Base-by-base conservation (phyloP, 2,888 invertebrate genomes). In the Ophion ventricosus region DNA sequence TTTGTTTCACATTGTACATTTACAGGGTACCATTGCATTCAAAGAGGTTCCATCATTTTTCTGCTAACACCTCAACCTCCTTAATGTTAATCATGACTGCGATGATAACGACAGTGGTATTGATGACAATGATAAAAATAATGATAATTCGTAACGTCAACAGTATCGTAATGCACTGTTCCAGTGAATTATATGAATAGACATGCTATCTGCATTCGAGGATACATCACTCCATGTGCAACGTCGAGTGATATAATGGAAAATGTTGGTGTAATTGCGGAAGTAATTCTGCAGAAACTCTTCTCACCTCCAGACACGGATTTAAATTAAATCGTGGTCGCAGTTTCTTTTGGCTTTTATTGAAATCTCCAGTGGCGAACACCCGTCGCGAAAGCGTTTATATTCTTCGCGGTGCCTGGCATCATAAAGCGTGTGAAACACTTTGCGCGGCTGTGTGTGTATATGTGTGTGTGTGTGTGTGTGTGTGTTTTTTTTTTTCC, bases 311-410 rank as follows among this genome's bases (percentile, higher is more conserved):
- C 61, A 43, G 67, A 63, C 56, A 59, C 72, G 76, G 83, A 86
- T 87, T 88, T 87, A 86, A 89, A 88, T 88, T 90, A 88, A 87
- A 88, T 90, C 87, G 85, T 87, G 84, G 85, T 86, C 85, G 76
- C 69, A 80, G 64, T 82, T 82, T 74, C 70, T 59, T 67, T 76
- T 61, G 17, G 59, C 67, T 74, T 25, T 63, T 56, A 35, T 59
- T 77, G 57, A 26, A 29, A 54, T 56, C 35, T 43, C 57, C 40
- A 35, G 20, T 70, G 23, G 23, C 66, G 23, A 10, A 23, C 35
- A 66, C 57, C 29, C 49, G 59, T 20, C 35, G 29, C 35, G 35
- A 29, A 20, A 17, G 49, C 40, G 57, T 66, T 64, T 35, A 56
- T 20, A 57, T 66, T 29, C 25, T 40, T 80, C 63, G 49, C 80